These are phyloP conservation scores for Grus americana DNA, from an alignment of 2,113 vertebrate genomes.

Conservation along the genomic window DNA sequence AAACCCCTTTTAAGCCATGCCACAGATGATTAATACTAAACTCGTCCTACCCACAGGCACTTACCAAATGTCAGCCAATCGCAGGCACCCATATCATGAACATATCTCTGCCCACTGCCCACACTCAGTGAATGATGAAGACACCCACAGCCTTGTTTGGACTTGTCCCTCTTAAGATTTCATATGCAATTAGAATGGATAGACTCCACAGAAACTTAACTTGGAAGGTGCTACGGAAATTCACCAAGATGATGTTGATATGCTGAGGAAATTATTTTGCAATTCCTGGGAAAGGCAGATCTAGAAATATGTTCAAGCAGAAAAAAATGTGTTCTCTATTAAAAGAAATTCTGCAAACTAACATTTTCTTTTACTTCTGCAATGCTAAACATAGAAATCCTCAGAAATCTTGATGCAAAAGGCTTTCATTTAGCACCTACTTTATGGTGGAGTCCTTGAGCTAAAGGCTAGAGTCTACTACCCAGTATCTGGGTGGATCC, in stretches of 20 bases:
- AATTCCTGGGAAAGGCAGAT: not conserved
- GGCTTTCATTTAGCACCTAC: not conserved
- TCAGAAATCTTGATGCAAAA: not conserved
- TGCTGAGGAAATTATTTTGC: not conserved
- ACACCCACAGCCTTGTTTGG: not conserved
- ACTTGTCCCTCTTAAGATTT: not conserved
- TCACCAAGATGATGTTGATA: not conserved
- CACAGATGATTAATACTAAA: not conserved
- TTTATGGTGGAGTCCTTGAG: not conserved
- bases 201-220: not conserved
- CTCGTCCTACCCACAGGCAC: not conserved
- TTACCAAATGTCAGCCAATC: constrained; percentile 11
- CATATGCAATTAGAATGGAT: not conserved
- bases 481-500: not conserved
- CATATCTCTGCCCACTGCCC: not conserved
- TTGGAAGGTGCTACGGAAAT: not conserved
- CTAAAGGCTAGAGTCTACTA: not conserved
- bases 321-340: not conserved
- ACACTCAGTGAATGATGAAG: not conserved
- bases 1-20: not conserved
- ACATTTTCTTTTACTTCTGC: not conserved
- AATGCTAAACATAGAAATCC: not conserved
- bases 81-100: not conserved
- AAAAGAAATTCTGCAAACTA: not conserved
- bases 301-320: not conserved